These are phyloP conservation scores for Fulmarus glacialis DNA, from an alignment of 2,113 vertebrate genomes.

Conservation along the genomic window DNA sequence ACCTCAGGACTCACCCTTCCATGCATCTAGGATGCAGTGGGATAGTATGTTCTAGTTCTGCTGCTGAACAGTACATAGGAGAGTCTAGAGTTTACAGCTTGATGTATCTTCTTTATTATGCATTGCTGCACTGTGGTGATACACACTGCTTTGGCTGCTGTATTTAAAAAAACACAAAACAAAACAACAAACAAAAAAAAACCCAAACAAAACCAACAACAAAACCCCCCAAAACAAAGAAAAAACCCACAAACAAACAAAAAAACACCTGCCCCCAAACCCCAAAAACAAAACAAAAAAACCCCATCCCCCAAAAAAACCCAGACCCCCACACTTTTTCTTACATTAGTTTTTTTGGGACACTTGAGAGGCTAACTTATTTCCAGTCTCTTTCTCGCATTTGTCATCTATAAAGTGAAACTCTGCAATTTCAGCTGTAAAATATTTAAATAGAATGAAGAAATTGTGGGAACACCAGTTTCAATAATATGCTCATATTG, in stretches of 20 bases:
- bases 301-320: too few relatives aligned
- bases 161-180: too few relatives aligned
- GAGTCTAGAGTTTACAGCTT: background rate
- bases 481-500: background rate
- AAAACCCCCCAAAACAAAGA: too few relatives aligned
- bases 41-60: background rate
- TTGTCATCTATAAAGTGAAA: background rate
- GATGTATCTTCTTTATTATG: background rate
- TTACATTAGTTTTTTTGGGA: background rate
- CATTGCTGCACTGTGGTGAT: background rate
- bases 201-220: too few relatives aligned
- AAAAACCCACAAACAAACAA: too few relatives aligned
- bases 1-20: background rate
- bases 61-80: background rate
- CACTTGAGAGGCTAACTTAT: background rate
- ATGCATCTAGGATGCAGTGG: background rate
- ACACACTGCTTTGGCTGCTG: background rate
- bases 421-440: background rate
- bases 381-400: background rate
- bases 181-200: background rate
- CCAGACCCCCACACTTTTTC: background rate
- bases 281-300: too few relatives aligned
- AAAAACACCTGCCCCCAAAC: too few relatives aligned
- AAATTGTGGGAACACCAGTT: background rate
- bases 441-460: background rate